Base-by-base conservation (phyloP, 2,888 invertebrate genomes). In the Lissonota sp. region DNA sequence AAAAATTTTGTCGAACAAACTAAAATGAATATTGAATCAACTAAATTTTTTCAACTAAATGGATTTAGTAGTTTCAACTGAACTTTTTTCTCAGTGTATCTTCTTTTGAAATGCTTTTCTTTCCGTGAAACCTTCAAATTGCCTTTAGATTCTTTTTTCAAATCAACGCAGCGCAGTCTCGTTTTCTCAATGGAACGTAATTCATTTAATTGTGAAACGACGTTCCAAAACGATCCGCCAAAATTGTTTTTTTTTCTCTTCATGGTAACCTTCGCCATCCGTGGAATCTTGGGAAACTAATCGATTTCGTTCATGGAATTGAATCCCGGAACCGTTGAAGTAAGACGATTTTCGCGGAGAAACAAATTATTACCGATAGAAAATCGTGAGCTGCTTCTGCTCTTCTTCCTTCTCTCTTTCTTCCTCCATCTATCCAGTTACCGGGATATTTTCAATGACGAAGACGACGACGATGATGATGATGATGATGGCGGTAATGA, bases 381-480 rank as follows among this genome's bases (percentile, higher is more conserved):
- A 74, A 79, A 70, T 79, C 37, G 79, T 7, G 5, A 64, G 63
- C 44, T 44, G 14, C 46, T 63, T 26, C 26, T 26, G 26, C 26
- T 26, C 26, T 26, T 26, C 26, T 12, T 58, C 49, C n/a, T n/a
- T 60, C 39, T 5, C 5, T 8, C 37, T 26, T 14, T 57, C 14
- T 39, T 49, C 14, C n/a, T 14, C 40, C 26, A 26, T 26, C 26
- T 26, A 26, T n/a, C 51, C 44, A 51, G 42, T 62, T 37, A 44
- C 44, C 8, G 12, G 49, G 60, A 46, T 16, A 67, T 73, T 67
- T 53, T 58, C 69, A 79, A 70, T 67, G 57, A 69, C 55, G 73
- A 55, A 44, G 63, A 75, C 42, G 53, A 62, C 53, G 62, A 62
- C 51, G 39, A 40, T 73, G 62, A 62, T 62, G 60, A 60, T 60